phyloP scores from a whole-genome alignment of 2,888 invertebrate species.

The Drosophila recens region DNA sequence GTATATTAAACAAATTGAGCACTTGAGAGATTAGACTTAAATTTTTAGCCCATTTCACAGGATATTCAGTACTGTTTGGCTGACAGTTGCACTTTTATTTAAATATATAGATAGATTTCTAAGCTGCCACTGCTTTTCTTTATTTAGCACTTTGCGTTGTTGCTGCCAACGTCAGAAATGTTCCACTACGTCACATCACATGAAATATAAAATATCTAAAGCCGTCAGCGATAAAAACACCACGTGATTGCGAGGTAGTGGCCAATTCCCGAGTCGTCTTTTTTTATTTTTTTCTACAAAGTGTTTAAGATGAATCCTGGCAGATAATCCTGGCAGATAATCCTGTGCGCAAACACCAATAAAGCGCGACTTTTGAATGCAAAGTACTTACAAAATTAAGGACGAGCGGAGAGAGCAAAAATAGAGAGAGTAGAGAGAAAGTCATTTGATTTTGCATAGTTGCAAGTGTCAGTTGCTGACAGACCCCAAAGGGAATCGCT shows the following conservation, averaged over 20 bases:
- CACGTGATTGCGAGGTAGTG: slow-evolving; percentile 84
- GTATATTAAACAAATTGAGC: no score
- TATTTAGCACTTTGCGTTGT: slow-evolving; percentile 38
- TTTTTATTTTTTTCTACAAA: neutral
- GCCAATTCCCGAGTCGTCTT: slow-evolving; percentile 79
- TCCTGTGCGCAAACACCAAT: slow-evolving; percentile 57
- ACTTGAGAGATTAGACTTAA: no score
- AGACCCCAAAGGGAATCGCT: slow-evolving; percentile 24
- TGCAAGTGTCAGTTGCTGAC: slow-evolving; percentile 20
- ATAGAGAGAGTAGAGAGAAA: neutral
- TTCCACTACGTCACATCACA: slow-evolving; percentile 85
- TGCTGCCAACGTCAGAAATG: slow-evolving; percentile 80
- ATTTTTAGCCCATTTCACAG: neutral
- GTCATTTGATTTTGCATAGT: slow-evolving; percentile 42
- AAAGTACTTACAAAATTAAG: slow-evolving; percentile 13
- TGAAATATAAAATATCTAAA: slow-evolving; percentile 70
- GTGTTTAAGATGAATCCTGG: slow-evolving; percentile 10
- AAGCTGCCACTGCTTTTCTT: slow-evolving; percentile 2
- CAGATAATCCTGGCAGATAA: slow-evolving; percentile 52
- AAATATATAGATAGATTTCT: neutral
- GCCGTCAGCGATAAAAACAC: slow-evolving; percentile 56
- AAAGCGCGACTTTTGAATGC: slow-evolving; percentile 22
- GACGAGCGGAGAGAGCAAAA: neutral
- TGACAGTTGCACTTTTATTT: slow-evolving; percentile 18
- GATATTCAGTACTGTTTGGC: neutral